Evolutionary conservation across 2,113 vertebrate genomes (phyloP).

Genomic region (Cheilinus undulatus): DNA sequence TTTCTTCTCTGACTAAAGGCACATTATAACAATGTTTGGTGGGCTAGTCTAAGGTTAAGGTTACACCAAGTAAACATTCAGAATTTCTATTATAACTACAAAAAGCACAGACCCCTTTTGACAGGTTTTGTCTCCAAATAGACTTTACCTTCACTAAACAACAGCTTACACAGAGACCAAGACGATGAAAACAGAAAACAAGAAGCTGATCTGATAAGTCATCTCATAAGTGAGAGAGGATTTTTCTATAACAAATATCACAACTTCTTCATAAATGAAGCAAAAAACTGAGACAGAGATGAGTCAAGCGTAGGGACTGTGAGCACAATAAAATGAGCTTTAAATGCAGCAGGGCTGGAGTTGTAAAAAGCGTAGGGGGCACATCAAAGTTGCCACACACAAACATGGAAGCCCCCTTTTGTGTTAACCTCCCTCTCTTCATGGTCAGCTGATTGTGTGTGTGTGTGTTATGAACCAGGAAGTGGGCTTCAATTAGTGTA

Average conservation of each 20-base stretch:
- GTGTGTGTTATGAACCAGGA: conserved; percentile 33
- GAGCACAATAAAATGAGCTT: background rate
- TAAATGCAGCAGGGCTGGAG: background rate
- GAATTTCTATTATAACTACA: too few species aligned
- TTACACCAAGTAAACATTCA: too few species aligned
- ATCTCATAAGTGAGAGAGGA: background rate
- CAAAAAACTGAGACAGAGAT: background rate
- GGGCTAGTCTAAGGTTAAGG: too few species aligned
- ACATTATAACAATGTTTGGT: too few species aligned
- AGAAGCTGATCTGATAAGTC: background rate
- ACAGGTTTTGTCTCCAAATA: too few species aligned
- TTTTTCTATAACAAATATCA: background rate
- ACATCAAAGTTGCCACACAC: conserved; percentile 1
- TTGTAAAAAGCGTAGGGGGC: background rate
- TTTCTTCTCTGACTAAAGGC: too few species aligned
- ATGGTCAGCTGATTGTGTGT: background rate
- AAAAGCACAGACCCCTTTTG: too few species aligned
- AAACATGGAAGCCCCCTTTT: background rate
- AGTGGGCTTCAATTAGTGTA: conserved; percentile 32
- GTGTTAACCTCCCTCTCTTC: background rate
- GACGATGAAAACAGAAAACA: background rate
- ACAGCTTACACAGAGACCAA: background rate
- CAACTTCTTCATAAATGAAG: conserved; percentile 1
- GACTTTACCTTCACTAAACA: conserved; percentile 18
- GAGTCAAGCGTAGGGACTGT: background rate